A percentile compares a stretch with the other conserved stretches of the same genome.
Evolutionary conservation across 1,140 invertebrate species (phyloP).

Genomic region (Cyclargus thomasi): DNA sequence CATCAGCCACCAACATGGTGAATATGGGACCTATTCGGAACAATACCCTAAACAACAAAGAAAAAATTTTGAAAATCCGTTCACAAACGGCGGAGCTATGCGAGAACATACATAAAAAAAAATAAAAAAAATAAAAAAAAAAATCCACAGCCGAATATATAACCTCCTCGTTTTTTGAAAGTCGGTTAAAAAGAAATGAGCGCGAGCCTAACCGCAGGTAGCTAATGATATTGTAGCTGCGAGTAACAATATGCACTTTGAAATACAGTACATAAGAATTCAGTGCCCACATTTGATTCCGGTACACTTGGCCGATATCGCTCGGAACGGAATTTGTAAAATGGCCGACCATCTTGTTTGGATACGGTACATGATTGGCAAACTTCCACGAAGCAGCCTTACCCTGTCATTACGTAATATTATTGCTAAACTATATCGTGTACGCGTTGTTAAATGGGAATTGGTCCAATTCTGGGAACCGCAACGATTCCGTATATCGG

Average conservation of each 20-base stretch:
- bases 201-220: background rate
- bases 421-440: constrained; percentile 12
- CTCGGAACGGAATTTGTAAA: background rate
- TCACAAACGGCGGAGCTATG: too few relatives aligned
- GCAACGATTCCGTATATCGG: background rate
- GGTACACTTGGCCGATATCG: constrained; percentile 4
- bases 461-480: background rate
- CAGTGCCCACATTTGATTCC: background rate
- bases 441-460: constrained; percentile 1
- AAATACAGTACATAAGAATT: background rate
- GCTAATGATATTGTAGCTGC: background rate
- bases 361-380: constrained; percentile 2
- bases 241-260: too few relatives aligned
- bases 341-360: background rate
- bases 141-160: too few relatives aligned
- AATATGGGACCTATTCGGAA: too few relatives aligned
- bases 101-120: too few relatives aligned
- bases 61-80: too few relatives aligned
- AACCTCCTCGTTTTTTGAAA: too few relatives aligned
- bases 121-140: too few relatives aligned
- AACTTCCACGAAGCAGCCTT: background rate
- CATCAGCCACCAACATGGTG: too few relatives aligned
- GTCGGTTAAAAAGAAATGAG: too few relatives aligned
- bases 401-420: constrained; percentile 14
- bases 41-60: too few relatives aligned